Conservation (phyloP, 2,888 invertebrate genomes). For the Chirona hameri region DNA sequence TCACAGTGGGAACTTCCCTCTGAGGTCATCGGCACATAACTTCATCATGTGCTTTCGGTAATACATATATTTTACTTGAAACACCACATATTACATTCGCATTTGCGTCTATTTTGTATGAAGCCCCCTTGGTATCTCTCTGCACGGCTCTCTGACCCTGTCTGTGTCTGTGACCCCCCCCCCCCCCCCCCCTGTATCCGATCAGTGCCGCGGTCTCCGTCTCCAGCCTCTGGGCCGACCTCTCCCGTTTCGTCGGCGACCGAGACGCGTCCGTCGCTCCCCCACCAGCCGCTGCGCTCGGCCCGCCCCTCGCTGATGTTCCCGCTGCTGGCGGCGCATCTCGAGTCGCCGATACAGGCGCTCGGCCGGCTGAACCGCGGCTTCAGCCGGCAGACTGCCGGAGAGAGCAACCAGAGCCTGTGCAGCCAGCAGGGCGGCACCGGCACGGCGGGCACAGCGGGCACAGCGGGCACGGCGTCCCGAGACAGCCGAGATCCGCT, state of each 20-base stretch:
- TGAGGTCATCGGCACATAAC: too few relatives aligned
- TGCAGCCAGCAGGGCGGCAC: conserved; percentile 7
- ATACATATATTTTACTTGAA: too few relatives aligned
- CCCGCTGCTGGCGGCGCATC: conserved; percentile 23
- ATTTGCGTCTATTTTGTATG: too few relatives aligned
- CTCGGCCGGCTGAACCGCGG: conserved; percentile 2
- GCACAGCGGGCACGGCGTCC: conserved; percentile 7
- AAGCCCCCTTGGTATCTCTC: too few relatives aligned
- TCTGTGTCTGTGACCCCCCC: background rate
- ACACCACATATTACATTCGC: too few relatives aligned
- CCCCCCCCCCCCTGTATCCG: too few relatives aligned
- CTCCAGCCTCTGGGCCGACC: background rate
- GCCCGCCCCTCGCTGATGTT: background rate
- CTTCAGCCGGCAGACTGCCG: background rate
- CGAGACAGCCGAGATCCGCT: background rate
- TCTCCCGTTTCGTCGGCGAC: background rate
- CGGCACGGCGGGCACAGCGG: background rate
- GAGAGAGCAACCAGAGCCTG: background rate
- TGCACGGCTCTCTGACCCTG: too few relatives aligned
- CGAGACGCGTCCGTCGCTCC: background rate
- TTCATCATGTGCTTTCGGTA: too few relatives aligned
- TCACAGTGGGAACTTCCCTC: too few relatives aligned
- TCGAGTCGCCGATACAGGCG: conserved; percentile 12
- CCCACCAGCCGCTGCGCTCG: background rate
- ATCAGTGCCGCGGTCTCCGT: conserved; percentile 8